Evolutionary conservation across 2,113 vertebrate genomes (phyloP).

Genomic region (Heloderma charlesbogerti): DNA sequence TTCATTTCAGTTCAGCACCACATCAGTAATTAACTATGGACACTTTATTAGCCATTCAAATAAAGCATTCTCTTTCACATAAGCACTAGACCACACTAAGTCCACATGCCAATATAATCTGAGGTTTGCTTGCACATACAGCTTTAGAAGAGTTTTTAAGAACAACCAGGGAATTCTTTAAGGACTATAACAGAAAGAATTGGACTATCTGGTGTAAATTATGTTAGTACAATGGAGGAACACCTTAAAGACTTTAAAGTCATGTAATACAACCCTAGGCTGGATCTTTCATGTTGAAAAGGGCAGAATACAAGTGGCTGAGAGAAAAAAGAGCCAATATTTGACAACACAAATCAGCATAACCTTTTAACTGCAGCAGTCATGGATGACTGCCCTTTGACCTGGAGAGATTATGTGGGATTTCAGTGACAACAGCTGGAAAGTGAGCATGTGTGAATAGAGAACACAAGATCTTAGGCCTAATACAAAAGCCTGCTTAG

Average conservation of each 20-base stretch:
- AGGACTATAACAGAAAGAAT: slow-evolving; percentile 75
- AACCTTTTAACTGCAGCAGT: slow-evolving; percentile 86
- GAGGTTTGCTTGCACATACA: slow-evolving; percentile 51
- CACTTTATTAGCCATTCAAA: slow-evolving; percentile 28
- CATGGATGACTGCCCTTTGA: slow-evolving; percentile 88
- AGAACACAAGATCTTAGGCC: slow-evolving; percentile 81
- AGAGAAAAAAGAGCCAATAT: slow-evolving; percentile 84
- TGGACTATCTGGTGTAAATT: slow-evolving; percentile 74
- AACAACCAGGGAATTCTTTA: slow-evolving; percentile 76
- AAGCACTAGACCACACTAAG: slow-evolving; percentile 10
- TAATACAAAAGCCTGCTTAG: slow-evolving; percentile 82
- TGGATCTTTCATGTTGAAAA: slow-evolving; percentile 81
- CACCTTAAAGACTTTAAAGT: slow-evolving; percentile 87
- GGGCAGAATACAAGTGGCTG: slow-evolving; percentile 81
- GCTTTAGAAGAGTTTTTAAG: slow-evolving; percentile 68
- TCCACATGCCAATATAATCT: neutral
- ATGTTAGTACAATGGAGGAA: slow-evolving; percentile 77
- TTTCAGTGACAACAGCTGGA: slow-evolving; percentile 89
- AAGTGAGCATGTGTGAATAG: slow-evolving; percentile 83
- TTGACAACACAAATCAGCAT: slow-evolving; percentile 89
- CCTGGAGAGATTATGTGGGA: slow-evolving; percentile 86
- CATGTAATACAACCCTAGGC: slow-evolving; percentile 86
- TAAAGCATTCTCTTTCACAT: slow-evolving; percentile 43
- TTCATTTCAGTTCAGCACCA: slow-evolving; percentile 42
- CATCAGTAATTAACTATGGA: slow-evolving; percentile 46